Conservation (phyloP, 1,140 invertebrate genomes). For the Bombus confusus region DNA sequence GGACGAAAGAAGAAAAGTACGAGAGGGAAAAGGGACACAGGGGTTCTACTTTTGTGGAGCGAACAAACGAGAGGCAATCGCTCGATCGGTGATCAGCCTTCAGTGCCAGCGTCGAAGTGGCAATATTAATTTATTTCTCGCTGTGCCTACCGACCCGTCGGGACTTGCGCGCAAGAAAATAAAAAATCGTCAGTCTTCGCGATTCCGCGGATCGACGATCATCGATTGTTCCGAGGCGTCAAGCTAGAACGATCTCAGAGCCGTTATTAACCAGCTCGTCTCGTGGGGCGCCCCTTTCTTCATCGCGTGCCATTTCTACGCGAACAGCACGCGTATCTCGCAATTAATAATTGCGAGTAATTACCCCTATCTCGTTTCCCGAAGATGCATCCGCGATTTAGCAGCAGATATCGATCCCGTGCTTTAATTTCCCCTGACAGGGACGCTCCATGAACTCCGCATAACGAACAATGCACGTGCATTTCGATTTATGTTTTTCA, state of each 20-base stretch:
- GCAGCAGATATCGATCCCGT: neutral
- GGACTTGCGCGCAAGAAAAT: slow-evolving; percentile 36
- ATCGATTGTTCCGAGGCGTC: slow-evolving; percentile 74
- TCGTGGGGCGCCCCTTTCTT: slow-evolving; percentile 43
- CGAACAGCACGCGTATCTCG: slow-evolving; percentile 27
- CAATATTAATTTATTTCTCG: slow-evolving; percentile 71
- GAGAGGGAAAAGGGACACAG: slow-evolving; percentile 1
- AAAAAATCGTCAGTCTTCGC: slow-evolving; percentile 39
- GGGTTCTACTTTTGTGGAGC: slow-evolving; percentile 36
- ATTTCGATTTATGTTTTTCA: neutral
- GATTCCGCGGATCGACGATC: slow-evolving; percentile 71
- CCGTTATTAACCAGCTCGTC: slow-evolving; percentile 60
- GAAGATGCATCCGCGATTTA: neutral
- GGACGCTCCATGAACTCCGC: too few relatives aligned
- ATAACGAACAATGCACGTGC: neutral
- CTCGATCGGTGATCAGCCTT: slow-evolving; percentile 58
- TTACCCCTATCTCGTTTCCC: slow-evolving; percentile 54
- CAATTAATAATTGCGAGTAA: slow-evolving; percentile 64
- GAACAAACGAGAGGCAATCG: slow-evolving; percentile 66
- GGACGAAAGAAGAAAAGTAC: neutral
- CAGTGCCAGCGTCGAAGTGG: slow-evolving; percentile 66
- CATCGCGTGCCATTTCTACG: slow-evolving; percentile 13
- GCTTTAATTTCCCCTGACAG: slow-evolving; percentile 12
- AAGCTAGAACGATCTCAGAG: slow-evolving; percentile 72
- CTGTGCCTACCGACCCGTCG: slow-evolving; percentile 58